Evolutionary conservation across 2,797 vertebrate genomes (phyloP), one percentile per base, ranked within the genome.

Genomic region (Alauda arvensis): DNA sequence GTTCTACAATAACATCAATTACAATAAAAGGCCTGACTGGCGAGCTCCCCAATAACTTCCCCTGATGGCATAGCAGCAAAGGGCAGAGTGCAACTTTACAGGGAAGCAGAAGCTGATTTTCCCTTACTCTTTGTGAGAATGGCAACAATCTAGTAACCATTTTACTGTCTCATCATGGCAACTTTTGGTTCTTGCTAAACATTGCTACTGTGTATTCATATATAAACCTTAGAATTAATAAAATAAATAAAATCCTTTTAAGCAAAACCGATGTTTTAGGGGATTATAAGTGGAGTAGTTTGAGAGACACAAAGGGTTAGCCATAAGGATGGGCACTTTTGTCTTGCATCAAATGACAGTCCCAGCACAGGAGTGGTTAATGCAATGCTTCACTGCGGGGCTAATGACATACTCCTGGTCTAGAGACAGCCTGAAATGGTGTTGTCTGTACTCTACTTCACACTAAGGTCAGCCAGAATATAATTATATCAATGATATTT

Each of bases 391-490:
- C 90, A 67, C 66, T 85, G 65, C 34, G 46, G 34, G 48, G 52
- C 39, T 90, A 85, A 86, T 61, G 77, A 94, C 77, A 88, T 67
- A 62, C 84, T 83, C 43, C 70, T 75, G 17, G 52, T 81, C 75
- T 85, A 57, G 28, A 57, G 53, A 87, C 71, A 78, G 61, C 33
- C 77, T 71, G 68, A 92, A 95, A 85, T 53, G 28, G n/a, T 79
- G 55, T 68, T 83, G 79, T 85, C 60, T 85, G 42, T 52, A 70
- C 67, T 72, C 33, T 78, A 79, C 78, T 90, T 93, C 85, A 89
- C 88, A 89, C 83, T 72, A 92, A 94, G 86, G 80, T 93, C 88
- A 87, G 55, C 48, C 75, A 91, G 76, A 60, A 92, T 77, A 77
- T 77, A 88, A 89, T 91, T 94, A 72, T 71, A 83, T 83, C 78